Base-by-base conservation (phyloP, 2,888 invertebrate species). In the Dolichomitus sp. region DNA sequence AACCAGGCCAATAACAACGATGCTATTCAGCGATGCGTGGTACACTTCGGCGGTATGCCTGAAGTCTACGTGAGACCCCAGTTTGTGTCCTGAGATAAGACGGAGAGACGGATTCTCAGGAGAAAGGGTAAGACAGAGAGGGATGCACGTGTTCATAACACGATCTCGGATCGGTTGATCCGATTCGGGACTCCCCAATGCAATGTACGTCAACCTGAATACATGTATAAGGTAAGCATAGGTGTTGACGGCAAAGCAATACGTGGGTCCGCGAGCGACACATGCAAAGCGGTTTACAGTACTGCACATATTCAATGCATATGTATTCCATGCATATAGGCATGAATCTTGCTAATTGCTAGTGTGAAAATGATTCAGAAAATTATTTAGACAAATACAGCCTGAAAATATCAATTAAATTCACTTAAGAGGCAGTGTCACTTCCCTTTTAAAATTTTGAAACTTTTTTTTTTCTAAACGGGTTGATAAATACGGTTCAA, bases 131-230 rank as follows among this genome's bases (percentile, higher is more conserved):
- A 42, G 69, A 72, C 50, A 63, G 40, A 66, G 57, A 37, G 52
- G 6, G 65, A 12, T 23, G 66, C 68, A 84, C 85, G 85, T 85
- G 89, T 87, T 89, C 86, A 88, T 87, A 90, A 89, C 87, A 85
- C 89, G 89, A 89, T 83, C 86, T 85, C 80, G 85, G 87, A 89
- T 90, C 89, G 84, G 86, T 85, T 87, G 88, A 89, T 88, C 87
- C 86, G 89, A 89, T 89, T 89, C 89, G 87, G 87, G 86, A 87
- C 82, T 79, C 86, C 83, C 70, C 59, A 23, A 54, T 76, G 48
- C 37, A 69, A 69, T 54, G 54, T 69, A 69, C 69, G 69, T 69
- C 54, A 37, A 54, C 54, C 40, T 69, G 69, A 69, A 52, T 69
- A 69, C 19, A 52, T 54, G 45, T 45, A 65, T 37, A 69, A 54